A percentile compares a stretch with the other conserved stretches of the same genome.
phyloP scores from a whole-genome alignment of 2,113 vertebrate genomes.

The Oplegnathus fasciatus region DNA sequence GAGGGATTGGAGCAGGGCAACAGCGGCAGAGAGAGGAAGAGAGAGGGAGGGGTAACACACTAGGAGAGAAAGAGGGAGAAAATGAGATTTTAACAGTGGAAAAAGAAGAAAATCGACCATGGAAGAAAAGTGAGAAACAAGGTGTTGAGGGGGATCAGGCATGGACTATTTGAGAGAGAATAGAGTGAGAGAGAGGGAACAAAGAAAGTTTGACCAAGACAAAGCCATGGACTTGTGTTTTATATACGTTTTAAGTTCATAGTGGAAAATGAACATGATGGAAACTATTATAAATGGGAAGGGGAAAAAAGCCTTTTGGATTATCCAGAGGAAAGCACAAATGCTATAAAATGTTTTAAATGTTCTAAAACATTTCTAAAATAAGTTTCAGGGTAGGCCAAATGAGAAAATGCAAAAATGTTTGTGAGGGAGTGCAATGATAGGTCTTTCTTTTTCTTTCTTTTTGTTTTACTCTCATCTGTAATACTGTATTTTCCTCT shows the following conservation, averaged over 20 bases:
- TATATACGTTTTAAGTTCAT: not conserved
- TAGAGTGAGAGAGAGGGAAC: constrained; percentile 17
- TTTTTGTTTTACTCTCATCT: not conserved
- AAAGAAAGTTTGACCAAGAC: not conserved
- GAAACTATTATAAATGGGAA: not conserved
- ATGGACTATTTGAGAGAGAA: not conserved
- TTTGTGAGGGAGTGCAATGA: not conserved
- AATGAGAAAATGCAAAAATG: not conserved
- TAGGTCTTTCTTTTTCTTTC: not conserved
- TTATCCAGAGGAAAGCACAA: not conserved
- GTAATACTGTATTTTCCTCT: not conserved
- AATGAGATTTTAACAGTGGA: constrained; percentile 63
- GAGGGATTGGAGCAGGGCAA: constrained; percentile 51
- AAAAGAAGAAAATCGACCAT: constrained; percentile 47
- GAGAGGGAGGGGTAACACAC: not conserved
- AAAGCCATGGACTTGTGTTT: not conserved
- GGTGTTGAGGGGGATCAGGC: not conserved
- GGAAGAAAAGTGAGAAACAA: constrained; percentile 38
- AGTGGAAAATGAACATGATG: constrained; percentile 1
- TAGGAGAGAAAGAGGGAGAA: constrained; percentile 34
- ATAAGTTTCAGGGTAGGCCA: not conserved
- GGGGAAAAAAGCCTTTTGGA: not conserved
- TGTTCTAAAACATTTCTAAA: not conserved
- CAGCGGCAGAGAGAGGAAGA: not conserved
- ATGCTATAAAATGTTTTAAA: not conserved